These are phyloP conservation scores for Lutjanus argentimaculatus DNA, from an alignment of 2,797 vertebrate species.

Conservation along the genomic window DNA sequence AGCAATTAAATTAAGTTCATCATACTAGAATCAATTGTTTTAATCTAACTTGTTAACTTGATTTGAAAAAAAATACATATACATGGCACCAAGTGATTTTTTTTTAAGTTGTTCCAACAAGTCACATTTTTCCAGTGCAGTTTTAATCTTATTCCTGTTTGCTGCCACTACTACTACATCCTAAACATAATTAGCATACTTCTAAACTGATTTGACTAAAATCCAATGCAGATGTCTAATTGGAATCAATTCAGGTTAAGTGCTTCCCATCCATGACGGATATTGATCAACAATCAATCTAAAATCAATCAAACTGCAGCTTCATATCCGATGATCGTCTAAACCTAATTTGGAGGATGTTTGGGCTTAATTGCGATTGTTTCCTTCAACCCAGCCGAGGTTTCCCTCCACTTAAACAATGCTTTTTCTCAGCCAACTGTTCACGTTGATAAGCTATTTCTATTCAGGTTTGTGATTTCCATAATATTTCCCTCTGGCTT, in stretches of 20 bases:
- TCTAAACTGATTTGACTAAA: conserved; percentile 17
- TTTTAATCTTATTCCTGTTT: too few relatives aligned
- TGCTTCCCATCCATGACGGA: conserved; percentile 1
- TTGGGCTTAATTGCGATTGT: conserved; percentile 9
- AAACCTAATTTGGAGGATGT: conserved; percentile 1
- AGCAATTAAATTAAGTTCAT: too few relatives aligned
- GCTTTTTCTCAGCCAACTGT: conserved; percentile 23
- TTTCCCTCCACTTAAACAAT: conserved; percentile 13
- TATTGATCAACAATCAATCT: conserved; percentile 42
- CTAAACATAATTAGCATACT: conserved; percentile 41
- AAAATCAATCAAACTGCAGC: conserved; percentile 33
- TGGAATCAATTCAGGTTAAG: conserved; percentile 46
- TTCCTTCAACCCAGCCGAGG: conserved; percentile 1
- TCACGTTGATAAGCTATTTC: conserved; percentile 57
- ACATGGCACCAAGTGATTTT: too few relatives aligned
- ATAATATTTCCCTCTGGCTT: conserved; percentile 51
- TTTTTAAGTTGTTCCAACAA: too few relatives aligned
- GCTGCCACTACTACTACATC: background rate
- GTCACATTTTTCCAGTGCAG: too few relatives aligned
- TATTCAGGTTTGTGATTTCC: conserved; percentile 60
- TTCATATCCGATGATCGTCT: conserved; percentile 8
- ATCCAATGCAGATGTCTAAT: conserved; percentile 30
- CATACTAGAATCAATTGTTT: too few relatives aligned
- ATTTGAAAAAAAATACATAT: too few relatives aligned
- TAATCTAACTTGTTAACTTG: too few relatives aligned